Percentiles rank a stretch among this genome's conserved stretches.
These are phyloP conservation scores for Corvus hawaiiensis DNA, from an alignment of 2,113 vertebrate species.

Conservation along the genomic window DNA sequence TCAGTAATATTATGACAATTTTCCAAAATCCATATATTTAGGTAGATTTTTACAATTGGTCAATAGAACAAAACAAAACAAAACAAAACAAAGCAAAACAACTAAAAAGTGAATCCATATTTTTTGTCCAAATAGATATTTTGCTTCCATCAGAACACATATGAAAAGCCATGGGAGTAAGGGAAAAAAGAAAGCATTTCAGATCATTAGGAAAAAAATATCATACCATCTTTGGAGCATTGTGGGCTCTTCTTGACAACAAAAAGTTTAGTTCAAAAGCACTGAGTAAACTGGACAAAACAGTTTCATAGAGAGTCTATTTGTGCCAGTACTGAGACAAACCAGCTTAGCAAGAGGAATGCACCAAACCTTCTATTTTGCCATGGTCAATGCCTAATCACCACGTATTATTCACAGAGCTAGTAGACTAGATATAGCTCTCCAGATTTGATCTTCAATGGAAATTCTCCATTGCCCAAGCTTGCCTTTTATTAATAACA, in stretches of 20 bases:
- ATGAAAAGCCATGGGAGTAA: neutral
- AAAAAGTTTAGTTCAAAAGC: neutral
- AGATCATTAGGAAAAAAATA: neutral
- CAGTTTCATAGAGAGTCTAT: neutral
- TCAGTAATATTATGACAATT: neutral
- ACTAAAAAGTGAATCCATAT: neutral
- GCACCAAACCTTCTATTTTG: neutral
- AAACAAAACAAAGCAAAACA: neutral
- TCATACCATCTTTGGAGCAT: rapidly evolving
- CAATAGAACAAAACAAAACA: neutral
- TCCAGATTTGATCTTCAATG: neutral
- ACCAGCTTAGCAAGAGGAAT: neutral
- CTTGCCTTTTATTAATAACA: neutral
- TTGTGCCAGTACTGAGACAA: neutral
- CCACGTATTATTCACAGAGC: neutral
- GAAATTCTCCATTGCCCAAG: neutral
- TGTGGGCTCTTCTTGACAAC: neutral
- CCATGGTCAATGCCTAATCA: neutral
- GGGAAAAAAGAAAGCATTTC: neutral
- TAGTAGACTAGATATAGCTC: neutral
- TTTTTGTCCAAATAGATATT: neutral
- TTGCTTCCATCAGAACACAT: neutral
- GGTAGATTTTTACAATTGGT: neutral
- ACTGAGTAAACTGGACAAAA: neutral
- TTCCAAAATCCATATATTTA: neutral